Percentiles rank a stretch among this genome's conserved stretches.
These are phyloP conservation scores for Cyprinodon brontotheroides DNA, from an alignment of 2,113 vertebrate genomes.

Conservation along the genomic window DNA sequence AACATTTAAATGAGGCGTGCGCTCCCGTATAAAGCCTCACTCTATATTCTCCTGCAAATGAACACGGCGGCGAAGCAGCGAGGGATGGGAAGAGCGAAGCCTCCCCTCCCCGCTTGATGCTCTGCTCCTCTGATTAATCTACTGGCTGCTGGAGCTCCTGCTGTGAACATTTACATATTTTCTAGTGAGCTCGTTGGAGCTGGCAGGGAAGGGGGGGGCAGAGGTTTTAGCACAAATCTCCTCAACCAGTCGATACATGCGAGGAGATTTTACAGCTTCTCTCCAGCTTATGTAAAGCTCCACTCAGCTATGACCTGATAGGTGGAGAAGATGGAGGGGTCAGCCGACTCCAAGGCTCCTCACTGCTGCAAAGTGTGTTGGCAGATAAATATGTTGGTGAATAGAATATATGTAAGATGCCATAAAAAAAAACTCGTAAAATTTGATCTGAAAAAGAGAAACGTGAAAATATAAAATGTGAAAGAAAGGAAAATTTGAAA, in stretches of 20 bases:
- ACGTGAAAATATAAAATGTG: too few species aligned
- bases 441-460: too few species aligned
- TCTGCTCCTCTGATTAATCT: slow-evolving; percentile 76
- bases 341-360: slow-evolving; percentile 38
- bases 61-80: slow-evolving; percentile 54
- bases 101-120: slow-evolving; percentile 58
- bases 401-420: too few species aligned
- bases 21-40: slow-evolving; percentile 66
- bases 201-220: slow-evolving; percentile 23
- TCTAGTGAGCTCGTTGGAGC: slow-evolving; percentile 68
- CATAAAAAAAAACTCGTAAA: too few species aligned
- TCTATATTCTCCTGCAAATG: slow-evolving; percentile 79
- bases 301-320: slow-evolving; percentile 51
- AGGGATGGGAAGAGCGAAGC: slow-evolving; percentile 44
- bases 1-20: slow-evolving; percentile 82
- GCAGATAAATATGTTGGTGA: not conserved
- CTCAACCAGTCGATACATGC: slow-evolving; percentile 42
- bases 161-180: slow-evolving; percentile 79
- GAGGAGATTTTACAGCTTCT: slow-evolving; percentile 53
- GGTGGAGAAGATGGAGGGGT: slow-evolving; percentile 48
- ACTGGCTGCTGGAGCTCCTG: slow-evolving; percentile 70
- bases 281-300: slow-evolving; percentile 64
- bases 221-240: slow-evolving; percentile 67
- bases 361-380: slow-evolving; percentile 15
- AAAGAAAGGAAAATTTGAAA: too few species aligned